Evolutionary conservation across 2,888 invertebrate genomes (phyloP), one percentile per base, ranked within the genome.

Genomic region (Tipula unca): DNA sequence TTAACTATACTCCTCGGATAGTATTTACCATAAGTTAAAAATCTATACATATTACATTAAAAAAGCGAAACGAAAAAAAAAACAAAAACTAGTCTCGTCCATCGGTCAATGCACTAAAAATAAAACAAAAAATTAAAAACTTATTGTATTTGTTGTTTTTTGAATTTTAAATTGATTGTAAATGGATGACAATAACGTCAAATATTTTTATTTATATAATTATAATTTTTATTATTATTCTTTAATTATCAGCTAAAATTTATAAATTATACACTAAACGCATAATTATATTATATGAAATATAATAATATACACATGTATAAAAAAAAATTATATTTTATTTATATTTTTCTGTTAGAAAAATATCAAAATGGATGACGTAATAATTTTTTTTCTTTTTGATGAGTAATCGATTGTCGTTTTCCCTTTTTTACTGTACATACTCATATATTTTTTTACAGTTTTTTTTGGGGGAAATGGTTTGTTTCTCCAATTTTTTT

Each of bases 381-480:
- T 83, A 83, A 83, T 83, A 83, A 32, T 69, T 69, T 69, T 69
- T 69, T 69, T 48, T 48, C 4, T 82, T 82, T 83, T 83, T 83
- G 83, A 83, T 83, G 83, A 83, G 83, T 83, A 83, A 83, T 83
- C 83, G 83, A 83, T 83, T 83, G 29, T 83, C 83, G 83, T 83
- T 83, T 83, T 69, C 69, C 69, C 69, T 69, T 69, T 48, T 48
- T 69, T 69, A 69, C 69, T 69, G 69, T 69, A 69, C 69, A 69
- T 69, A 69, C 10, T 25, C 25, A 48, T 69, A 10, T 54, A 4
- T 17, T 4, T 54, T 32, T 32, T 32, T 32, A 32, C 32, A 3
- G 32, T 32, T 32, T 69, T 69, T n/a, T 69, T 69, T 69, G 25
- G 69, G 69, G 69, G 25, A 69, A 69, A 69, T 69, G 69, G 69